Base-by-base conservation (phyloP, 2,113 vertebrate species). In the Laticauda laticaudata region DNA sequence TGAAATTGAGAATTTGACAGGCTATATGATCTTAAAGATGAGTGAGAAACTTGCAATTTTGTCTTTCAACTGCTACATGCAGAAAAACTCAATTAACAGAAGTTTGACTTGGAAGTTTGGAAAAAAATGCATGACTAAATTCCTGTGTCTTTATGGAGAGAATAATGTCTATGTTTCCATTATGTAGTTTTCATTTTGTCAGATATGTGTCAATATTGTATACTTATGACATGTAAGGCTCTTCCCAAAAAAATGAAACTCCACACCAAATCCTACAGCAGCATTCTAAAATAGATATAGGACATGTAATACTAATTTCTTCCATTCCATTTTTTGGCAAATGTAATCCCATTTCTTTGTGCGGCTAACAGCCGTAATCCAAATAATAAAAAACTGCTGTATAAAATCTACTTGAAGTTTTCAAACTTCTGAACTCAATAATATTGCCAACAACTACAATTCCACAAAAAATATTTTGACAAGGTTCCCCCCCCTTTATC, bases 71-170 rank as follows among this genome's bases (percentile, higher is more conserved):
- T 53, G 8, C 5, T 87, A 9, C 1, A 1, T 55, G 92, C 81
- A 92, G 48, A 75, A 0, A 0, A 92, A 93, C 90, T 3, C 87
- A 26, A 51, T 0, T 94, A 90, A 45, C 0, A 87, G 39, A 89
- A 54, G n/a, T 88, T 91, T 90, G 48, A 20, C 34, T 34, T 2
- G 43, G 64, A 69, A 69, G 12, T 81, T 92, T 55, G 51, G 26
- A 7, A 3, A 88, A 64, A 54, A 86, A 91, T 55, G 75, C 21
- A 75, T 51, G 81, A 91, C 59, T 64, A 39, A 21, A 34, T 92
- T 94, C 92, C 21, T 59, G 8, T 94, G 24, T 81, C 90, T 91
- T 64, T 86, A 87, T 91, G 55, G 86, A 96, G 90, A 75, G 92
- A 93, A 92, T 43, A 45, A 48, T n/a, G 26, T 91, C 12, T 89